Base-by-base conservation (phyloP, 2,797 vertebrate genomes). In the Ctenopoma kingsleyae region DNA sequence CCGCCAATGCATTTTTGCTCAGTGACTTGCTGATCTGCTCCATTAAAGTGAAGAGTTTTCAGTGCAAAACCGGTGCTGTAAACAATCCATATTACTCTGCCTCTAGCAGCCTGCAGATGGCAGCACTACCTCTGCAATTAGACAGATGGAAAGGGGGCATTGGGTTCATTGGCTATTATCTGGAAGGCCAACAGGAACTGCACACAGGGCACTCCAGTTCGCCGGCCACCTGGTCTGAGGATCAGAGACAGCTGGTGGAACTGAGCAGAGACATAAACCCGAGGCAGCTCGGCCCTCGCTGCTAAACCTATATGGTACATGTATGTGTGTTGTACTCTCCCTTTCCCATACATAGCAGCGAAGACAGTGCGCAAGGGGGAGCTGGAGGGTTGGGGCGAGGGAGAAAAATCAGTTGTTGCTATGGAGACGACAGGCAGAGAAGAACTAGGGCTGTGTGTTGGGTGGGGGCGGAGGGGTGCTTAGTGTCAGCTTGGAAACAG, bases 131-230 rank as follows among this genome's bases (percentile, higher is more conserved):
- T 69, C 73, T 49, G 35, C 67, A 81, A 79, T 68, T 65, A 80
- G 66, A 67, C 82, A 71, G 82, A 87, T 52, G 57, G 87, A 83
- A 78, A 83, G 70, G 87, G 93, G 94, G 93, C 93, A 94, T 76
- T 63, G 90, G 85, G 94, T 95, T 95, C 92, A 93, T 90, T 92
- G 93, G 91, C 92, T 84, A 94, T 94, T 95, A 94, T 94, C 91
- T 92, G 91, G 86, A 93, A 93, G 93, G 91, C 91, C 89, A 76
- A 94, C 93, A 92, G 92, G 91, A 94, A 92, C 91, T 90, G 87
- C 90, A 91, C 88, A 91, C 89, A 90, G 93, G 92, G 90, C 92
- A 93, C 91, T 92, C 87, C 88, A 93, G 93, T 93, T 93, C 89
- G 89, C 90, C 67, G 89, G 92, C 93, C 94, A 95, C 94, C 94